Conservation (phyloP, 2,113 vertebrate species). For the Apodemus speciosus region DNA sequence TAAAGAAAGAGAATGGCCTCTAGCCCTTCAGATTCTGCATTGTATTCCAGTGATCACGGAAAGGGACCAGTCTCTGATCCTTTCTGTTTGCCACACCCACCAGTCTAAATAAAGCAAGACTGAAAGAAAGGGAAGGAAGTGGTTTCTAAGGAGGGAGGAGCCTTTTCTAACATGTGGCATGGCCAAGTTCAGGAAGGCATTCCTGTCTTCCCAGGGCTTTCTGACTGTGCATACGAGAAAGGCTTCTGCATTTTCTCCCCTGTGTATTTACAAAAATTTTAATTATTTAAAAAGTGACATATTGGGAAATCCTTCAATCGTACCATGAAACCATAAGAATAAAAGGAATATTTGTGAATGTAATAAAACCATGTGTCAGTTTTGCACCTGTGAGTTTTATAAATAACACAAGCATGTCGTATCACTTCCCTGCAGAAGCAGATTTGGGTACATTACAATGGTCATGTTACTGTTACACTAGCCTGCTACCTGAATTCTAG, state of each 20-base stretch:
- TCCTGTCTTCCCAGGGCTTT: neutral
- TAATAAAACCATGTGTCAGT: neutral
- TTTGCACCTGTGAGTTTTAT: constrained; percentile 17
- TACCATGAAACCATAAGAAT: neutral
- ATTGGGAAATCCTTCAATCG: neutral
- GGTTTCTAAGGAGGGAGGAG: neutral
- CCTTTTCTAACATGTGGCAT: neutral
- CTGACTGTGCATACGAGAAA: neutral
- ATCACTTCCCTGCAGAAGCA: neutral
- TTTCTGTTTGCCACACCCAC: constrained; percentile 12
- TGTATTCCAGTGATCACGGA: neutral
- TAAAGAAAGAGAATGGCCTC: constrained; percentile 9
- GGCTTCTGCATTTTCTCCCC: neutral
- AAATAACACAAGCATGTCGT: neutral
- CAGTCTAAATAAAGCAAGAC: neutral
- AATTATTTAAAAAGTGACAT: neutral
- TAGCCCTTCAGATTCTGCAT: constrained; percentile 6
- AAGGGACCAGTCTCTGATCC: neutral
- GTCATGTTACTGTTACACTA: neutral
- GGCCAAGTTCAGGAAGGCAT: neutral
- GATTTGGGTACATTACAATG: neutral
- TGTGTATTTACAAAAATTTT: neutral
- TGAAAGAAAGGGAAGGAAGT: constrained; percentile 34
- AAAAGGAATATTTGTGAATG: constrained; percentile 24
- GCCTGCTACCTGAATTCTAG: neutral